phyloP scores from a whole-genome alignment of 1,140 invertebrate genomes.

The Proales similis region DNA sequence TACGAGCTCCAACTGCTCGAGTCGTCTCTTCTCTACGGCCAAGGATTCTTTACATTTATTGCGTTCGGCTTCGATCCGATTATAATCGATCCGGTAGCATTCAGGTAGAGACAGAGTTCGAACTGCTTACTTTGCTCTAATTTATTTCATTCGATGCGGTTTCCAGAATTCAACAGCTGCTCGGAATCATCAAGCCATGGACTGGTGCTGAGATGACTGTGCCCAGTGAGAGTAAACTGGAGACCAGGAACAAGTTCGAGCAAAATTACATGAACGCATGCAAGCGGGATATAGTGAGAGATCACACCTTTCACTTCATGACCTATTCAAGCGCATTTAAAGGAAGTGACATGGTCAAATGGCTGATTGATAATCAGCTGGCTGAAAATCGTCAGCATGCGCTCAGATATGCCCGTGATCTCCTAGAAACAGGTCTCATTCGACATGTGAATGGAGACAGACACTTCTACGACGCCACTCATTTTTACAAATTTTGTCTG shows the following conservation, averaged over 20 bases:
- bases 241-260: constrained; percentile 78
- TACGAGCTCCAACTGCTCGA: constrained; percentile 59
- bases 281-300: constrained; percentile 66
- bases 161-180: constrained; percentile 6
- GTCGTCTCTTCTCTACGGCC: constrained; percentile 76
- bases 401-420: constrained; percentile 68
- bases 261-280: constrained; percentile 74
- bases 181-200: constrained; percentile 7
- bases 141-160: neutral
- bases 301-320: constrained; percentile 58
- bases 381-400: constrained; percentile 68
- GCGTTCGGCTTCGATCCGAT: constrained; percentile 73
- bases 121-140: constrained; percentile 14
- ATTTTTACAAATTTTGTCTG: constrained; percentile 54
- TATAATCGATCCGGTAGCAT: constrained; percentile 62
- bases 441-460: constrained; percentile 71
- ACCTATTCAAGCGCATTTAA: constrained; percentile 64
- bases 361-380: constrained; percentile 71
- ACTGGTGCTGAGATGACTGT: neutral
- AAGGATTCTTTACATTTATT: constrained; percentile 62
- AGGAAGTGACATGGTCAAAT: constrained; percentile 73
- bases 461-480: constrained; percentile 62
- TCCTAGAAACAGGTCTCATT: constrained; percentile 73
- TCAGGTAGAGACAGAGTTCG: constrained; percentile 51
- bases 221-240: constrained; percentile 66